These are phyloP conservation scores for Cordilura impudica DNA, from an alignment of 2,888 invertebrate genomes.

Conservation along the genomic window DNA sequence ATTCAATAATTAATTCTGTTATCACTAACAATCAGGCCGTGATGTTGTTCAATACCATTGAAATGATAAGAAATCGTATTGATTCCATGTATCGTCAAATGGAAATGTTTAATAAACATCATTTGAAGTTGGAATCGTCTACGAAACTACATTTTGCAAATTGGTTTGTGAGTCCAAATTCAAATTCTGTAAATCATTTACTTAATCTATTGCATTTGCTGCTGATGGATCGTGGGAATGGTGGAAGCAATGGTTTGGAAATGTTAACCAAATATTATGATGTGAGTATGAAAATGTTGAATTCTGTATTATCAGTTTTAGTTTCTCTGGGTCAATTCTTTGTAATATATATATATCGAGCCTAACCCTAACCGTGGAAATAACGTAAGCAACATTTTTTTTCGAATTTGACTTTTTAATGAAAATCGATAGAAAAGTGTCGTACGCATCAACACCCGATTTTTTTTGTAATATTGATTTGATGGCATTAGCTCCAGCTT, in stretches of 20 bases:
- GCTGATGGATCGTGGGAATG: conserved; percentile 53
- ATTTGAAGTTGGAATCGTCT: conserved; percentile 79
- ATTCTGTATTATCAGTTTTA: no score
- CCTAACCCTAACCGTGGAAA: no score
- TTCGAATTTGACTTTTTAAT: no score
- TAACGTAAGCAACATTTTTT: no score
- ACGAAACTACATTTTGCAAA: conserved; percentile 84
- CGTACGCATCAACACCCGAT: no score
- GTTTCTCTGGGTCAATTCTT: no score
- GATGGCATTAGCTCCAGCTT: no score
- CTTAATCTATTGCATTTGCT: conserved; percentile 82
- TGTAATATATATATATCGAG: no score
- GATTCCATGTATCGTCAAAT: conserved; percentile 80
- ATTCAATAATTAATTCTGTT: conserved; percentile 64
- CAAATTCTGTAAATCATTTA: conserved; percentile 81
- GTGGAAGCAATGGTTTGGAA: conserved; percentile 74
- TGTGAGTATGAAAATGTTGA: conserved; percentile 39
- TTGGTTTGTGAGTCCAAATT: conserved; percentile 82
- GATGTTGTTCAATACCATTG: conserved; percentile 80
- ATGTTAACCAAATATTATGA: conserved; percentile 26
- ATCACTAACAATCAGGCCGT: conserved; percentile 79
- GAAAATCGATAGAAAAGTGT: no score
- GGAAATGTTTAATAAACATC: conserved; percentile 79
- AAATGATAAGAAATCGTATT: conserved; percentile 80
- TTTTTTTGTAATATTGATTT: no score